A percentile compares a stretch with the other conserved stretches of the same genome.
Evolutionary conservation across 2,888 invertebrate species (phyloP).

Genomic region (Ophioninae sp.): DNA sequence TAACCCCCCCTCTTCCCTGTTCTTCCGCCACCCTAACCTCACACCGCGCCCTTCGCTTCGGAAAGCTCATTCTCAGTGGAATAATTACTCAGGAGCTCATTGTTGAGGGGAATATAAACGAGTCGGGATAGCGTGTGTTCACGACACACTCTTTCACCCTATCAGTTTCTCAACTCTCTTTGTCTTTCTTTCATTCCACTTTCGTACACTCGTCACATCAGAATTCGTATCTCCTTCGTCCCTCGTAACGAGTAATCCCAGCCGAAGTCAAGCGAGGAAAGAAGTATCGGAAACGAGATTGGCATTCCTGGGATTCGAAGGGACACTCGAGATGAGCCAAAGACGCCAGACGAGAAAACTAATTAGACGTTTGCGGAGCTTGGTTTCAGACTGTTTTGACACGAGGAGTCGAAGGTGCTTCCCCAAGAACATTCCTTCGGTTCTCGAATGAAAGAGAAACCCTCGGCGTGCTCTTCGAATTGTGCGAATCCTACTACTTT

Average conservation of each 20-base stretch:
- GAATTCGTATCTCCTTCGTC: not conserved
- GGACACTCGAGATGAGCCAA: conserved; percentile 21
- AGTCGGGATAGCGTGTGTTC: conserved; percentile 6
- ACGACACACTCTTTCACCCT: conserved; percentile 11
- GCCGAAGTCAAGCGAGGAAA: not conserved
- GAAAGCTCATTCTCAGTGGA: conserved; percentile 51
- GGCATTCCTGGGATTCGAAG: conserved; percentile 13
- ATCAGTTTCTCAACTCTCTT: conserved; percentile 11
- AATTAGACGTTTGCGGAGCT: conserved; percentile 38
- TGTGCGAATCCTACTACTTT: conserved; percentile 22
- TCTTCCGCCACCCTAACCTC: not conserved
- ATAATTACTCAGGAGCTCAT: conserved; percentile 58
- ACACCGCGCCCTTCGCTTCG: conserved; percentile 11
- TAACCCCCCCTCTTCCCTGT: not conserved
- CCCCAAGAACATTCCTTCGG: conserved; percentile 30
- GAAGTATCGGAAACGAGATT: conserved; percentile 25
- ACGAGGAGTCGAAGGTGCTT: conserved; percentile 24
- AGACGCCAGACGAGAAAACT: conserved; percentile 56
- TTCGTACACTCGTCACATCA: conserved; percentile 10
- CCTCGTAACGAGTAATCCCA: not conserved
- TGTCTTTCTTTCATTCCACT: not conserved
- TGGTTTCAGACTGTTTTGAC: conserved; percentile 47
- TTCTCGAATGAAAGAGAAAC: conserved; percentile 29
- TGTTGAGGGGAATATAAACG: conserved; percentile 12
- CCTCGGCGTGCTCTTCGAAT: conserved; percentile 29